phyloP scores from a whole-genome alignment of 2,797 vertebrate genomes.

The Darevskia nairensis region DNA sequence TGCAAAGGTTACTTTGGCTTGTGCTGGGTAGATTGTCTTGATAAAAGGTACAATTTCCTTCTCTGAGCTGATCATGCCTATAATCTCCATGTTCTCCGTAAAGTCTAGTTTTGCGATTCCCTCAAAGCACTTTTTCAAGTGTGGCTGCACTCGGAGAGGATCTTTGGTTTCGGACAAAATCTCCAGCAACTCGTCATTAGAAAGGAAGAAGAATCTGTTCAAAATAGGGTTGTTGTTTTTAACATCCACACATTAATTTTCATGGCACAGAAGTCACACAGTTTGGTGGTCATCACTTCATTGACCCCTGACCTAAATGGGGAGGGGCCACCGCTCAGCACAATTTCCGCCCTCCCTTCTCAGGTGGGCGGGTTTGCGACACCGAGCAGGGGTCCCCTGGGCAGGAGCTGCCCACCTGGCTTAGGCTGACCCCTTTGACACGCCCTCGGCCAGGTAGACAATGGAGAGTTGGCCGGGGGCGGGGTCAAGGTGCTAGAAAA shows the following conservation, averaged over 20 bases:
- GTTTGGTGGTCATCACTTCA: neutral
- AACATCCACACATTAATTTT: slow-evolving; percentile 18
- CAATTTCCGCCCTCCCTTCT: too few relatives aligned
- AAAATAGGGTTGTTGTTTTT: slow-evolving; percentile 42
- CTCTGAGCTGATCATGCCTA: slow-evolving; percentile 93
- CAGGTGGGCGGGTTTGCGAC: too few relatives aligned
- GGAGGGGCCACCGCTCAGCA: neutral
- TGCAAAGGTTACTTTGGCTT: slow-evolving; percentile 84
- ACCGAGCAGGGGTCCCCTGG: too few relatives aligned
- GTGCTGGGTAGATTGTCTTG: slow-evolving; percentile 83
- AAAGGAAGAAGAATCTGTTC: slow-evolving; percentile 93
- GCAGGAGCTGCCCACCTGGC: too few relatives aligned
- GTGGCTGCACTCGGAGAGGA: slow-evolving; percentile 91
- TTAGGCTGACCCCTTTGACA: too few relatives aligned
- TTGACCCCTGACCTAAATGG: neutral
- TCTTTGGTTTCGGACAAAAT: slow-evolving; percentile 96
- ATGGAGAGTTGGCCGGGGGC: too few relatives aligned
- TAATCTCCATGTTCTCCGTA: slow-evolving; percentile 83
- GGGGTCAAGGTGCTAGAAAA: too few relatives aligned
- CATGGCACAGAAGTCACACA: neutral
- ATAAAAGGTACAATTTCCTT: slow-evolving; percentile 87
- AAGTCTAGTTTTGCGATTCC: slow-evolving; percentile 92
- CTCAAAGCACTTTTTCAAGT: slow-evolving; percentile 96
- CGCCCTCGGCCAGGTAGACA: too few relatives aligned
- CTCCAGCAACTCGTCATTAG: slow-evolving; percentile 93